Conservation (phyloP, 2,113 vertebrate species). For the Psittacara wagleri region DNA sequence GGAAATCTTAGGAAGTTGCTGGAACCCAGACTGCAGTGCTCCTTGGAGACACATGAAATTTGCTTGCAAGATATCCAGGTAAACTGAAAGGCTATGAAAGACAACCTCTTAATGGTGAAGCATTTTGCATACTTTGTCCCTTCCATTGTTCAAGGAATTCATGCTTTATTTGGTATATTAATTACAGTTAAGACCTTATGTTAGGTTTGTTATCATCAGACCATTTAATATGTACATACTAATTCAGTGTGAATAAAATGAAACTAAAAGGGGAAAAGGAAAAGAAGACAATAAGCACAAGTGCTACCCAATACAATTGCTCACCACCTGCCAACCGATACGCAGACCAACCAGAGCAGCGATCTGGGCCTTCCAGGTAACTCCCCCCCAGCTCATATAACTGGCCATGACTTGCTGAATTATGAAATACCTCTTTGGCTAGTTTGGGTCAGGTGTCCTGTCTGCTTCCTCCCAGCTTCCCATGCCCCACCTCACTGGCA, state of each 20-base stretch:
- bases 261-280: background rate
- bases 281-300: background rate
- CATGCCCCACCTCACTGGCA: background rate
- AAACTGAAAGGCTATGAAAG: background rate
- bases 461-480: background rate
- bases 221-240: background rate
- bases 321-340: background rate
- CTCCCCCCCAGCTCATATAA: background rate
- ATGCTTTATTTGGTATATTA: background rate
- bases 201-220: background rate
- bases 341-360: background rate
- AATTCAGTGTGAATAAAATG: background rate
- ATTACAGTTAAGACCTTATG: background rate
- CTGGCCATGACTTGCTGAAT: background rate
- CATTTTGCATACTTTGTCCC: background rate
- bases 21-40: slow-evolving; percentile 93
- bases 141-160: background rate
- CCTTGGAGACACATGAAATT: slow-evolving; percentile 93
- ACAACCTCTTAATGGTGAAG: background rate
- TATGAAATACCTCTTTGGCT: background rate
- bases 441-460: background rate
- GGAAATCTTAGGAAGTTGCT: slow-evolving; percentile 96
- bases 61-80: slow-evolving; percentile 98
- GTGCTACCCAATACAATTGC: background rate
- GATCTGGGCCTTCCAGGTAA: background rate